Evolutionary conservation across 2,113 vertebrate genomes (phyloP).

Genomic region (Diglossa brunneiventris): DNA sequence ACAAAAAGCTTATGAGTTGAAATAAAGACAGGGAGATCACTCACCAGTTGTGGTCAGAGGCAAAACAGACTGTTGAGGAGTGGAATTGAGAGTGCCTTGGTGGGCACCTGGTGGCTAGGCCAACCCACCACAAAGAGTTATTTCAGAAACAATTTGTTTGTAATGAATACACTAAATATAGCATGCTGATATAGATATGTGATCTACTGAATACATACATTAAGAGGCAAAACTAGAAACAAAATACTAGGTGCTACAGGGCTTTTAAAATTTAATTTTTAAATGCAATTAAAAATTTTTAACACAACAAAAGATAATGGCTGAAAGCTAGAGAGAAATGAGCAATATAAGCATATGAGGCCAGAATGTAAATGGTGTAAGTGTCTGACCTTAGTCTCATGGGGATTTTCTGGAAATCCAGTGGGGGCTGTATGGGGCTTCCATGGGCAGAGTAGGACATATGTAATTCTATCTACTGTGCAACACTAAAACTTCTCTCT

Average conservation of each 20-base stretch:
- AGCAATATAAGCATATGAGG: neutral
- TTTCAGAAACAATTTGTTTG: neutral
- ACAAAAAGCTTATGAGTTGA: neutral
- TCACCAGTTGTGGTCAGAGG: neutral
- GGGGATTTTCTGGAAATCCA: neutral
- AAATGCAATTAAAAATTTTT: neutral
- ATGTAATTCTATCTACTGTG: neutral
- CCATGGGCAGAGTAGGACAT: neutral
- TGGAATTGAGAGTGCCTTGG: neutral
- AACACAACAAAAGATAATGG: neutral
- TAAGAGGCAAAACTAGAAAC: neutral
- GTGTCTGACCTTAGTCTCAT: neutral
- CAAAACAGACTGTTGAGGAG: neutral
- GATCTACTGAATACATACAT: neutral
- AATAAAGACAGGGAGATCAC: neutral
- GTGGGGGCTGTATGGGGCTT: neutral
- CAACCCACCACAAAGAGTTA: neutral
- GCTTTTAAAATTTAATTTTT: neutral
- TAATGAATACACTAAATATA: neutral
- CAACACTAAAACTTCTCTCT: neutral
- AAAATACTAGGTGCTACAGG: neutral
- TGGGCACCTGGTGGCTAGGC: neutral
- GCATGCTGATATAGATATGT: neutral
- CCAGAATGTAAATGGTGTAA: neutral
- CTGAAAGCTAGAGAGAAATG: neutral